Percentiles rank a stretch among this genome's conserved stretches.
phyloP scores from a whole-genome alignment of 37 sponge, comb jelly and placozoan species.

The Cliona cf. orientalis region DNA sequence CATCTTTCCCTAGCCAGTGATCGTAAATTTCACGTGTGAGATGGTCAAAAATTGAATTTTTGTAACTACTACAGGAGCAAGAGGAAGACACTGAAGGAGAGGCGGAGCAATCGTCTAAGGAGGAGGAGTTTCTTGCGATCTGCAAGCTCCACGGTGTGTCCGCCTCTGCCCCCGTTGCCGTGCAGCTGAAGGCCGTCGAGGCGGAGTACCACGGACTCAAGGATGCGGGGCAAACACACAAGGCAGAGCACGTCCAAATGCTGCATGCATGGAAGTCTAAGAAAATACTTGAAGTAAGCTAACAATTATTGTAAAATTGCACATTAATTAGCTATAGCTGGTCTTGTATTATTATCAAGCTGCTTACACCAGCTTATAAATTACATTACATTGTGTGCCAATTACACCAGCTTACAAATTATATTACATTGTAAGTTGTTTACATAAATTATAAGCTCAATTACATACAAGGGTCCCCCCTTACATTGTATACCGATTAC shows the following conservation, averaged over 20 bases:
- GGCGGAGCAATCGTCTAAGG: conserved; percentile 71
- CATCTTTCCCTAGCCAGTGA: neutral
- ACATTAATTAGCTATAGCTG: no score
- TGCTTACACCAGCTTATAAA: no score
- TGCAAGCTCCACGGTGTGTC: conserved; percentile 89
- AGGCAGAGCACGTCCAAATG: conserved; percentile 92
- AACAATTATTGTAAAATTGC: no score
- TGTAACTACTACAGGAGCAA: conserved; percentile 15
- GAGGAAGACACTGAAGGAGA: conserved; percentile 62
- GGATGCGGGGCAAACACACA: conserved; percentile 78
- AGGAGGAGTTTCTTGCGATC: conserved; percentile 94
- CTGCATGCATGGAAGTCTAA: conserved; percentile 96
- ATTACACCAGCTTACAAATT: no score
- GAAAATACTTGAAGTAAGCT: conserved; percentile 71
- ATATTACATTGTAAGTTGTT: no score
- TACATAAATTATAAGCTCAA: no score
- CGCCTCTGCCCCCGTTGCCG: conserved; percentile 68
- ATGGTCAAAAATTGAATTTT: neutral
- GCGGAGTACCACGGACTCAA: conserved; percentile 90
- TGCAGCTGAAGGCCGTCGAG: conserved; percentile 95
- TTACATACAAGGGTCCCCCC: no score
- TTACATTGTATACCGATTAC: no score
- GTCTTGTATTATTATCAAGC: no score
- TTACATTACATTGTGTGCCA: no score
- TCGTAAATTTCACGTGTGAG: neutral